phyloP scores from a whole-genome alignment of 2,113 vertebrate species.

The Lampris incognitus region DNA sequence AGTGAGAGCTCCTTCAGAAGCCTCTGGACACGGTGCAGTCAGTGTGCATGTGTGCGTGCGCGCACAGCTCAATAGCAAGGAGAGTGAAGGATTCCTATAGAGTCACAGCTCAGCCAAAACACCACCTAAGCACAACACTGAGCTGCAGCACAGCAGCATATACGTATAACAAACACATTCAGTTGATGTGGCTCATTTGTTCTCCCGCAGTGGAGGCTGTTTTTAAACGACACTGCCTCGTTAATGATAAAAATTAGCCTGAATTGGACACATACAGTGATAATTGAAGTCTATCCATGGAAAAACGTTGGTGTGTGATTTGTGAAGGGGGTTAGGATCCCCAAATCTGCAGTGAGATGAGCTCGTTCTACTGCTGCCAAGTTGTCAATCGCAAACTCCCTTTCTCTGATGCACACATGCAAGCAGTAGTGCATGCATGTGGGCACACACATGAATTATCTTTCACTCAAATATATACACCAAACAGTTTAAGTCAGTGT shows the following conservation, averaged over 20 bases:
- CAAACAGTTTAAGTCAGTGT: conserved; percentile 3
- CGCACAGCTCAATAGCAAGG: background rate
- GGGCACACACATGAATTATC: too few relatives aligned
- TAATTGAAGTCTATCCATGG: too few relatives aligned
- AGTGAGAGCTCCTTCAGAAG: conserved; percentile 30
- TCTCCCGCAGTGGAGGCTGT: too few relatives aligned
- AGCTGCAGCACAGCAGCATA: too few relatives aligned
- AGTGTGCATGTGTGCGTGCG: conserved; percentile 6
- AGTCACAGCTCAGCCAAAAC: background rate
- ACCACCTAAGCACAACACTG: background rate
- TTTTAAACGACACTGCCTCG: too few relatives aligned
- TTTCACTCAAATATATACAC: background rate
- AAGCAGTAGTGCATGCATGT: too few relatives aligned
- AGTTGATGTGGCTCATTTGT: background rate
- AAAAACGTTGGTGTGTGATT: too few relatives aligned
- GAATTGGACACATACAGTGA: too few relatives aligned
- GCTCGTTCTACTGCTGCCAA: background rate
- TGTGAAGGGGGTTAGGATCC: too few relatives aligned
- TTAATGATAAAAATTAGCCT: too few relatives aligned
- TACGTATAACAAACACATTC: background rate
- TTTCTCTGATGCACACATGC: background rate
- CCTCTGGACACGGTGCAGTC: background rate
- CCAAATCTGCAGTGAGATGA: conserved; percentile 16
- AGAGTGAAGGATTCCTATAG: background rate
- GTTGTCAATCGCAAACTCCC: background rate